These are phyloP conservation scores for Cardinalis cardinalis DNA, from an alignment of 2,113 vertebrate genomes.

Conservation along the genomic window DNA sequence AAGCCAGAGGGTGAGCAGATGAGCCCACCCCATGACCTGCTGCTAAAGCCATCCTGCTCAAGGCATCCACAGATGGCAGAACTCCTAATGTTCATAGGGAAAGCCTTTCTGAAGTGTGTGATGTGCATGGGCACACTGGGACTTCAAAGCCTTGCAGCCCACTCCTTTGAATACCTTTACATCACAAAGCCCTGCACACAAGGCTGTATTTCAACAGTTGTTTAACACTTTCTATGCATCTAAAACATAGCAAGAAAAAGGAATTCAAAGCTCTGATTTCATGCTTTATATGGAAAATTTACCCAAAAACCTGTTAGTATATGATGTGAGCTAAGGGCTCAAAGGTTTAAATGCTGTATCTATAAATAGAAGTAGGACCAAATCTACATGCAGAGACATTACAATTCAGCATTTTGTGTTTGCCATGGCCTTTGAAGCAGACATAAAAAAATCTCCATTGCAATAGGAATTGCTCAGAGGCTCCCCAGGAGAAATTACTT, in stretches of 20 bases:
- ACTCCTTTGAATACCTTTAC: conserved; percentile 24
- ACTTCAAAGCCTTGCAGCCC: neutral
- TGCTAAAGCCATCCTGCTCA: neutral
- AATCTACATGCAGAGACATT: neutral
- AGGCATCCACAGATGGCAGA: neutral
- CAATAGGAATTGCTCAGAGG: neutral
- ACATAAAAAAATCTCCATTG: neutral
- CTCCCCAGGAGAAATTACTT: neutral
- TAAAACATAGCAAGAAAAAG: conserved; percentile 10
- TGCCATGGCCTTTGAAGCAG: conserved; percentile 3
- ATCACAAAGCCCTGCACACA: neutral
- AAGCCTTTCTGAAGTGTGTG: neutral
- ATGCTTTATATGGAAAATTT: neutral
- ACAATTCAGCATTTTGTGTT: neutral
- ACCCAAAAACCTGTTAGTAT: neutral
- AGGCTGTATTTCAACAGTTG: conserved; percentile 21
- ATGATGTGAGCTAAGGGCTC: neutral
- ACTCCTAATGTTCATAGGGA: neutral
- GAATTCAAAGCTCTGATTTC: neutral
- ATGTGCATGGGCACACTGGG: neutral
- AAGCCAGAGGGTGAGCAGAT: neutral
- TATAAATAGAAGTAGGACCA: neutral
- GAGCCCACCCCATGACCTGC: neutral
- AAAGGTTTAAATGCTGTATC: neutral
- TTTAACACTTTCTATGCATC: conserved; percentile 27